Conservation (phyloP, 2,113 vertebrate genomes). For the Herpailurus yagouaroundi region DNA sequence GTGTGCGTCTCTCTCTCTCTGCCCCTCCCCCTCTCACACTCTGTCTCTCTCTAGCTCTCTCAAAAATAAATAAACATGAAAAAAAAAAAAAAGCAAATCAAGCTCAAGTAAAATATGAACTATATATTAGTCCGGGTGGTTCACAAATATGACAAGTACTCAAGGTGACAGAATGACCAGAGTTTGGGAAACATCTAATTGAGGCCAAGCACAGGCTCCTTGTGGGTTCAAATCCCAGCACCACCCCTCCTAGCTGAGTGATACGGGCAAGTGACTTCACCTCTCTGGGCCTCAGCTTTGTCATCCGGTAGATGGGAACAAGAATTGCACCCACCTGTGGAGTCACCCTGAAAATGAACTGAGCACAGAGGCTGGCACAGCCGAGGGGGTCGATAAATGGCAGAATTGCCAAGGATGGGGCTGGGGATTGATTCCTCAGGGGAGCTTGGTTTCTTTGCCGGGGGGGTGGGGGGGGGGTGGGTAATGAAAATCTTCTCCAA, state of each 20-base stretch:
- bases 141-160: not conserved
- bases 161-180: not conserved
- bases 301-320: not conserved
- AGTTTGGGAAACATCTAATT: not conserved
- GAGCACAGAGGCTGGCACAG: not conserved
- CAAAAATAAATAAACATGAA: no score
- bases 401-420: not conserved
- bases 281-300: not conserved
- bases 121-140: not conserved
- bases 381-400: fast-evolving
- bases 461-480: no score
- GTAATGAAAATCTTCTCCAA: not conserved
- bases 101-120: not conserved
- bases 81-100: not conserved
- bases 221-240: not conserved
- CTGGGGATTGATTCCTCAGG: fast-evolving
- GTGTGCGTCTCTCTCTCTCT: no score
- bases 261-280: not conserved
- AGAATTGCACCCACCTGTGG: not conserved
- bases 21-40: no score
- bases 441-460: not conserved
- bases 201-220: not conserved
- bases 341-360: not conserved
- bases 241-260: not conserved
- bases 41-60: no score